Percentiles rank a stretch among this genome's conserved stretches.
Evolutionary conservation across 2,113 vertebrate genomes (phyloP).

Genomic region (Hypanus sabinus): DNA sequence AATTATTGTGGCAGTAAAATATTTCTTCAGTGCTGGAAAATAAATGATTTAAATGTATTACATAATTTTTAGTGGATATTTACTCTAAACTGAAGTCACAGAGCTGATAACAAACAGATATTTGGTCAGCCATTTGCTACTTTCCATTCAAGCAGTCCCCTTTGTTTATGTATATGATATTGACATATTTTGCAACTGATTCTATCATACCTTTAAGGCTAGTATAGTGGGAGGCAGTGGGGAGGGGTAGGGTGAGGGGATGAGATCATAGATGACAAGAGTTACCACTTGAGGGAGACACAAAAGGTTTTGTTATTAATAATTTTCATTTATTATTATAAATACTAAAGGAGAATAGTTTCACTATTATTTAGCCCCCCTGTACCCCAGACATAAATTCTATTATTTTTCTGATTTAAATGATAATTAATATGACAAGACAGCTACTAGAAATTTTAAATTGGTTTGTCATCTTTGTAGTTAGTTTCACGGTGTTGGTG

Average conservation of each 20-base stretch:
- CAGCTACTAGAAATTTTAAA: background rate
- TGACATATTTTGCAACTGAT: background rate
- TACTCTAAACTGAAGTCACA: background rate
- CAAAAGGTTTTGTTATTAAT: background rate
- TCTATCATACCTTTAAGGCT: background rate
- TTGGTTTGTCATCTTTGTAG: background rate
- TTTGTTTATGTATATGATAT: background rate
- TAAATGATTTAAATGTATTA: background rate
- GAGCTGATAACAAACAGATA: background rate
- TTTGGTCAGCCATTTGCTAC: background rate
- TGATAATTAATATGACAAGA: background rate
- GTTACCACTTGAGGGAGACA: constrained; percentile 13
- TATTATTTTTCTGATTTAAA: background rate
- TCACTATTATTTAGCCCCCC: background rate
- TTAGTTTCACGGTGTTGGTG: background rate
- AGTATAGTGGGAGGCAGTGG: background rate
- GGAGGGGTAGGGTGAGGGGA: no score
- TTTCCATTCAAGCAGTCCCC: background rate
- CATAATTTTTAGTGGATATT: background rate
- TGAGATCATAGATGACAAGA: background rate
- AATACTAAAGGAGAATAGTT: background rate
- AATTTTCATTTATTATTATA: background rate
- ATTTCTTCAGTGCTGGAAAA: background rate
- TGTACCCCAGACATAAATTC: background rate
- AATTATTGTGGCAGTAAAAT: background rate